Conservation (phyloP, 2,888 invertebrate species). For the Rotaria sp. region DNA sequence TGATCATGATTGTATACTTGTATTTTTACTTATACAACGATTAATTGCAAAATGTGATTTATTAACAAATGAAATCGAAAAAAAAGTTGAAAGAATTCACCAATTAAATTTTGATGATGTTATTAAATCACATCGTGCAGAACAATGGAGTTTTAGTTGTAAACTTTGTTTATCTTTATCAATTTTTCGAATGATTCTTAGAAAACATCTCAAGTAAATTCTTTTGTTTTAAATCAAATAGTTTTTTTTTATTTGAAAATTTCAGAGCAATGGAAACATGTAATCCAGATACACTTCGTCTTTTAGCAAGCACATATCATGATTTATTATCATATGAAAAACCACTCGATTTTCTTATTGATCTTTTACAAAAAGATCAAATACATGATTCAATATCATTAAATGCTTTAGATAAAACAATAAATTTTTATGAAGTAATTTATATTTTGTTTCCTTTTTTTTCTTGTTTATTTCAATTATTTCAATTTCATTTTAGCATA, state of each 20-base stretch:
- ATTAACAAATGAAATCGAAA: conserved; percentile 71
- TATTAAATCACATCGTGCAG: conserved; percentile 72
- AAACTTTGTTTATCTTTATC: conserved; percentile 55
- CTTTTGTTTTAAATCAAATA: background rate
- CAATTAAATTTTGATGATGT: conserved; percentile 14
- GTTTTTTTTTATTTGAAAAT: background rate
- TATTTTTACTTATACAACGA: conserved; percentile 76
- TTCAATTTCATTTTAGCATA: conserved; percentile 46
- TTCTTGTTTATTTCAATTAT: too few relatives aligned
- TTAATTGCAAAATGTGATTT: conserved; percentile 69
- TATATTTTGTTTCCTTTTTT: background rate
- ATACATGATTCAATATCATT: conserved; percentile 60
- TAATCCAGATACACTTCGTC: background rate
- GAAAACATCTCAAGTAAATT: conserved; percentile 56
- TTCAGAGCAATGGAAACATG: background rate
- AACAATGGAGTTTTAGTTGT: conserved; percentile 67
- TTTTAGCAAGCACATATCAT: conserved; percentile 66
- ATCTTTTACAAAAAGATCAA: conserved; percentile 79
- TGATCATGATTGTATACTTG: conserved; percentile 83
- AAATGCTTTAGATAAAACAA: conserved; percentile 78
- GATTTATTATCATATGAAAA: conserved; percentile 85
- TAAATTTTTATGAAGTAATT: conserved; percentile 58
- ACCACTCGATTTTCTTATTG: conserved; percentile 77
- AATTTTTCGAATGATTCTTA: conserved; percentile 55
- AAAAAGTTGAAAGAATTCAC: conserved; percentile 47